Base-by-base conservation (phyloP, 2,888 invertebrate genomes). In the Holacanthella duospinosa region DNA sequence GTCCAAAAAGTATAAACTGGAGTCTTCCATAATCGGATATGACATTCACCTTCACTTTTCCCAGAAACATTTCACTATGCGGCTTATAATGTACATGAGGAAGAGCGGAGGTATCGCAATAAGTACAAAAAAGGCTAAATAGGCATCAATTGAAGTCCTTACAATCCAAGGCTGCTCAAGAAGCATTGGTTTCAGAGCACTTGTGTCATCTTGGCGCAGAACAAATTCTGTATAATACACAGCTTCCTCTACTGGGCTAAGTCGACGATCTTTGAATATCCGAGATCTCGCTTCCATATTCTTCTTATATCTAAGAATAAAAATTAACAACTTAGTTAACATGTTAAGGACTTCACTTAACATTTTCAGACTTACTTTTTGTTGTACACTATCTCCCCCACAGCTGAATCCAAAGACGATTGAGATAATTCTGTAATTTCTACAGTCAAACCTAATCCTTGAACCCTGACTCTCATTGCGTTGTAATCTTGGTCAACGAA, bases 401-500 rank as follows among this genome's bases (percentile, higher is more conserved):
- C 59, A 4, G 69, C 66, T 29, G 43, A 56, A 21, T 70, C 66
- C 62, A 72, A 61, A 25, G 59, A 29, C 6, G 62, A 59, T 12
- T 59, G 59, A 12, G 66, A 66, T 43, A 71, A 43, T 29, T 64
- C 67, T 29, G 58, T 57, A 16, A 69, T 63, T 65, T 73, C 73
- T n/a, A 69, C 55, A n/a, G 62, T 59, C 9, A 71, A 24, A 6
- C 72, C 72, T 44, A 72, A 62, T 59, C 68, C 64, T 44, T 71
- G 73, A 27, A 68, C 68, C 26, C 66, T 61, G 16, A 73, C 60
- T 58, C 70, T 56, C 43, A 67, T 67, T 1, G 68, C 71, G 48
- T 71, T 72, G 59, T 66, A 72, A 53, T 72, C 69, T 55, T 73
- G 73, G 36, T 73, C 73, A 1, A 68, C 71, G 63, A 71, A 73